Conservation (phyloP, 2,797 vertebrate genomes). For the Poecilia gillii region DNA sequence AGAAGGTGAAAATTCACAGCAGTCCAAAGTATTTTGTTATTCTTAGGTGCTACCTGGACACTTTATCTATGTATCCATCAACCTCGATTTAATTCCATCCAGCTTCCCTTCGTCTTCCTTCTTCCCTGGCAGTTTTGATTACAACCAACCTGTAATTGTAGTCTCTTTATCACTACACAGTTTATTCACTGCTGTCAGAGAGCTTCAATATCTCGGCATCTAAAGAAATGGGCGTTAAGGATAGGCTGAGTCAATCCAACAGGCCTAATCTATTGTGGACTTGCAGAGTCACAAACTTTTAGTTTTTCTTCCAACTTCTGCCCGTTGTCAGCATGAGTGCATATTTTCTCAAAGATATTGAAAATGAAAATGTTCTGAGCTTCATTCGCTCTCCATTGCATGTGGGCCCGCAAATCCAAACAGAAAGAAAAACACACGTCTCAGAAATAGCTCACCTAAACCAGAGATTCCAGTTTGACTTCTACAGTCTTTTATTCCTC, state of each 20-base stretch:
- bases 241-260: background rate
- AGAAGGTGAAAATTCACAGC: background rate
- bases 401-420: background rate
- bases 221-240: background rate
- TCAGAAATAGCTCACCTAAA: background rate
- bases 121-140: background rate
- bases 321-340: background rate
- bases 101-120: background rate
- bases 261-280: background rate
- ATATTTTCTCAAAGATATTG: background rate
- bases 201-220: background rate
- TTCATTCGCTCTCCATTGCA: background rate
- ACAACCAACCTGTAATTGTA: background rate
- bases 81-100: background rate
- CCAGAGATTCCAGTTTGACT: slow-evolving; percentile 41
- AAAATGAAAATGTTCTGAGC: background rate
- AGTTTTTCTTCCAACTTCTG: background rate
- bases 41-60: too few relatives aligned
- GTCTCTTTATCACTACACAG: background rate
- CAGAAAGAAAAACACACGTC: background rate
- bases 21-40: background rate
- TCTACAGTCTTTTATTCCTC: slow-evolving; percentile 9
- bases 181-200: background rate
- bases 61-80: too few relatives aligned
- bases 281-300: background rate